Percentiles rank a stretch among this genome's conserved stretches.
Evolutionary conservation across 2,113 vertebrate species (phyloP).

Genomic region (Corynorhinus townsendii): DNA sequence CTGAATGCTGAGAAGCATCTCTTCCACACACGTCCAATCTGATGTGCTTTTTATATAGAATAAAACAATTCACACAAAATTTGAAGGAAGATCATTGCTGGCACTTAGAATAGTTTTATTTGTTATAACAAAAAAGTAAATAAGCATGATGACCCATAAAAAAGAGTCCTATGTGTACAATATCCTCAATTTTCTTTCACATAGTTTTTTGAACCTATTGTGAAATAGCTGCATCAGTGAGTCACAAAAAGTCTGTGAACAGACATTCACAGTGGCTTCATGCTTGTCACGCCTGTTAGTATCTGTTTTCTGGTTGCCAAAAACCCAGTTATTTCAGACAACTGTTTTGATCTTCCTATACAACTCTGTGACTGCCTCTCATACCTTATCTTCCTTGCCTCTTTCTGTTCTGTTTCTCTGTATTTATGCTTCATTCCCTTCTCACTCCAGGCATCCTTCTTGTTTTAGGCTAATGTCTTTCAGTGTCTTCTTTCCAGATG

Average conservation of each 20-base stretch:
- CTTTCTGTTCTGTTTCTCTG: not conserved
- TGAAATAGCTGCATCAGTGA: constrained; percentile 23
- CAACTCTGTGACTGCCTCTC: not conserved
- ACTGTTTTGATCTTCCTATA: constrained; percentile 33
- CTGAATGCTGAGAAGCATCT: constrained; percentile 30
- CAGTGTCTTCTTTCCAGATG: constrained; percentile 48
- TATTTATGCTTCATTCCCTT: constrained; percentile 12
- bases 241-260: constrained; percentile 37
- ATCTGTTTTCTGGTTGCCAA: not conserved
- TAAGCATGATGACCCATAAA: constrained; percentile 48
- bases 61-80: constrained; percentile 39
- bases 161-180: not conserved
- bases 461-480: constrained; percentile 8
- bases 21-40: constrained; percentile 26
- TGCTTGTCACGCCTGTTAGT: not conserved
- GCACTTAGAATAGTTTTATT: constrained; percentile 39
- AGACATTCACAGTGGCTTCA: not conserved
- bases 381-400: not conserved
- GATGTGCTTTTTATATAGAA: constrained; percentile 42
- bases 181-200: not conserved
- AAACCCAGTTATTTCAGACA: not conserved
- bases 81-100: not conserved
- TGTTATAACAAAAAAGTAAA: constrained; percentile 51
- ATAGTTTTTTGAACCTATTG: constrained; percentile 26
- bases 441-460: not conserved